Evolutionary conservation across 2,113 vertebrate genomes (phyloP).

Genomic region (Mystacornis crossleyi): DNA sequence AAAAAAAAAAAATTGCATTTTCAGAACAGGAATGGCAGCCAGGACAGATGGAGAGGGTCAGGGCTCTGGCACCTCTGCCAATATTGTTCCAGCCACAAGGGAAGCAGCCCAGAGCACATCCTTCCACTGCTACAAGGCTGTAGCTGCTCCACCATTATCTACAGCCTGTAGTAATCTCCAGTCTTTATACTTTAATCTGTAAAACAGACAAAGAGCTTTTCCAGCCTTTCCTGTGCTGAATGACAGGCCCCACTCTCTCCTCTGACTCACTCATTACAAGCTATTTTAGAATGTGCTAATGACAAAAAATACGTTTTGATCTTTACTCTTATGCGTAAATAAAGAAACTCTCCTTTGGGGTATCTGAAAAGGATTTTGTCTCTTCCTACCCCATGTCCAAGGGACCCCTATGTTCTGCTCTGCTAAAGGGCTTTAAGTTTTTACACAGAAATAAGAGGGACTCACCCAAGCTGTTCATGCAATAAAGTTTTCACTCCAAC

Average conservation of each 20-base stretch:
- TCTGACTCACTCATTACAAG: not conserved
- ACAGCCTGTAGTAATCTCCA: not conserved
- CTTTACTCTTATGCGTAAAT: not conserved
- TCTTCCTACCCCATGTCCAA: not conserved
- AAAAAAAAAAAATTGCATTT: no score
- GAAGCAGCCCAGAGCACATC: not conserved
- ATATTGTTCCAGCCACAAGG: not conserved
- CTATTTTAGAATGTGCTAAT: not conserved
- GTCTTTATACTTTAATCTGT: conserved; percentile 16
- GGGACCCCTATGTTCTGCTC: fast-evolving
- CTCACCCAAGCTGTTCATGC: not conserved
- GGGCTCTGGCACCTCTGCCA: not conserved
- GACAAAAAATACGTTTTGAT: not conserved
- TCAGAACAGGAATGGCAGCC: not conserved
- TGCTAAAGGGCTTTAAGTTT: not conserved
- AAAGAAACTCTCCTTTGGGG: not conserved
- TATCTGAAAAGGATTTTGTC: not conserved
- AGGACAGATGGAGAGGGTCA: not conserved
- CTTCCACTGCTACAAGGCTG: not conserved
- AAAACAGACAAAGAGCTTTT: conserved; percentile 13
- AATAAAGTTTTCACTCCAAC: not conserved
- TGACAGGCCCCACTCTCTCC: not conserved
- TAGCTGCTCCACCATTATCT: not conserved
- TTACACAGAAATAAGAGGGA: not conserved
- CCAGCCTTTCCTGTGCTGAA: conserved; percentile 31